Conservation (phyloP, 92 coral and sea anemone genomes). For the Parazoanthus atlanticus region DNA sequence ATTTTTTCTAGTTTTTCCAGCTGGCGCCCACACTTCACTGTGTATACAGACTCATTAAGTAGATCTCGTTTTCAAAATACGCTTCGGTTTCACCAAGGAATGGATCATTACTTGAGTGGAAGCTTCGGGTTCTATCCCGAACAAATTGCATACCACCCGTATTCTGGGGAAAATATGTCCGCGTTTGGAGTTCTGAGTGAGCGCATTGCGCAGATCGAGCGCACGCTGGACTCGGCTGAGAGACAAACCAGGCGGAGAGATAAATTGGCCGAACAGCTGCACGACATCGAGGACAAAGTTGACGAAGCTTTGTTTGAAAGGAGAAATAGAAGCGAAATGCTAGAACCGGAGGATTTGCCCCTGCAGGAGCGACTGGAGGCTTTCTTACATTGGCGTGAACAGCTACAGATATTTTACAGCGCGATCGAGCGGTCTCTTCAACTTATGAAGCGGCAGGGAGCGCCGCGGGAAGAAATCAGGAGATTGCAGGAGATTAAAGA, state of each 20-base stretch:
- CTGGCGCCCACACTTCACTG: background rate
- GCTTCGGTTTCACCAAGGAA: background rate
- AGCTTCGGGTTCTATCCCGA: background rate
- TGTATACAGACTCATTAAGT: background rate
- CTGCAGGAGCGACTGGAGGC: slow-evolving; percentile 52
- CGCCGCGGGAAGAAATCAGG: slow-evolving; percentile 46
- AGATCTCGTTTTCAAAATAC: too few relatives aligned
- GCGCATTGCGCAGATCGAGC: slow-evolving; percentile 15
- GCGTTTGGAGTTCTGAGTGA: slow-evolving; percentile 2
- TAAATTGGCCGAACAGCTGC: slow-evolving; percentile 19
- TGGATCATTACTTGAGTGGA: slow-evolving; percentile 9
- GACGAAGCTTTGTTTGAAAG: slow-evolving; percentile 51
- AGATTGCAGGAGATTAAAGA: slow-evolving; percentile 70
- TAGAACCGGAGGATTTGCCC: slow-evolving; percentile 55
- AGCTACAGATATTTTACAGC: slow-evolving; percentile 66
- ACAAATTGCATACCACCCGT: background rate
- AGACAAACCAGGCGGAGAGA: slow-evolving; percentile 13
- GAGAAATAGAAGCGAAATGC: slow-evolving; percentile 18
- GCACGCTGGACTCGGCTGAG: slow-evolving; percentile 16
- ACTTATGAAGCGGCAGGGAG: slow-evolving; percentile 33
- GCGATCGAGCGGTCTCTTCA: slow-evolving; percentile 59
- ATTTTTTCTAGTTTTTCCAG: background rate
- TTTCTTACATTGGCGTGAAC: slow-evolving; percentile 73
- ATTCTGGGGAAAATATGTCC: background rate
- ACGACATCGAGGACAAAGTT: slow-evolving; percentile 38